phyloP scores from a whole-genome alignment of 2,113 vertebrate species.

The Neodontobutis hainanensis region DNA sequence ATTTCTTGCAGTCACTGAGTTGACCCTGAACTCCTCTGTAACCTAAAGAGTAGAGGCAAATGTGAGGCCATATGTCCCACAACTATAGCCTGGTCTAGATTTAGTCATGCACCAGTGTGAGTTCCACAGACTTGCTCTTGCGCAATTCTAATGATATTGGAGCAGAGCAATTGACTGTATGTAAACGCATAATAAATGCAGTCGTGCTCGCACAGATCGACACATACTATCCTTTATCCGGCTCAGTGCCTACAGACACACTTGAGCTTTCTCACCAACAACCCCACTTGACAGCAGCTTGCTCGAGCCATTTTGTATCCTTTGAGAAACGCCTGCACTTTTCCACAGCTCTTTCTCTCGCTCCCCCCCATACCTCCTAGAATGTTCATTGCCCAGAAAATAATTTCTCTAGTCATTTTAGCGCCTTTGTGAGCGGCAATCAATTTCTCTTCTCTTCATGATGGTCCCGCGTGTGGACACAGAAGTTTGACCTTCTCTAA shows the following conservation, averaged over 20 bases:
- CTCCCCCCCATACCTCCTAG: conserved; percentile 45
- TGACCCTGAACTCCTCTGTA: no score
- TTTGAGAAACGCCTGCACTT: conserved; percentile 70
- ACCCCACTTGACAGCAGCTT: conserved; percentile 75
- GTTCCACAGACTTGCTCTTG: not conserved
- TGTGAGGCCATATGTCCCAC: no score
- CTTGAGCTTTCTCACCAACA: conserved; percentile 68
- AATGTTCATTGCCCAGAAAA: conserved; percentile 85
- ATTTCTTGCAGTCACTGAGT: no score
- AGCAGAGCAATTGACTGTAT: conserved; percentile 3
- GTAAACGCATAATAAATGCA: not conserved
- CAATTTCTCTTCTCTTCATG: conserved; percentile 85
- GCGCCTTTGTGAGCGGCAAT: conserved; percentile 82
- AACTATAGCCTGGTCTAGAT: no score
- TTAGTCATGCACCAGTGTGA: not conserved
- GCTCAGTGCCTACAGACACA: conserved; percentile 52
- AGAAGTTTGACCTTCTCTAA: conserved; percentile 85
- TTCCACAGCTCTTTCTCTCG: conserved; percentile 28
- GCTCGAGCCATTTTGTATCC: conserved; percentile 72
- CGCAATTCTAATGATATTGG: not conserved
- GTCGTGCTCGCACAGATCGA: not conserved
- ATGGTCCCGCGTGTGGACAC: conserved; percentile 78
- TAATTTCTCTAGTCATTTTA: conserved; percentile 85
- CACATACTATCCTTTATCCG: conserved; percentile 17
- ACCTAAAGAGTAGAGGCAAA: no score